Conservation (phyloP, 2,888 invertebrate genomes). For the Sesia apiformis region DNA sequence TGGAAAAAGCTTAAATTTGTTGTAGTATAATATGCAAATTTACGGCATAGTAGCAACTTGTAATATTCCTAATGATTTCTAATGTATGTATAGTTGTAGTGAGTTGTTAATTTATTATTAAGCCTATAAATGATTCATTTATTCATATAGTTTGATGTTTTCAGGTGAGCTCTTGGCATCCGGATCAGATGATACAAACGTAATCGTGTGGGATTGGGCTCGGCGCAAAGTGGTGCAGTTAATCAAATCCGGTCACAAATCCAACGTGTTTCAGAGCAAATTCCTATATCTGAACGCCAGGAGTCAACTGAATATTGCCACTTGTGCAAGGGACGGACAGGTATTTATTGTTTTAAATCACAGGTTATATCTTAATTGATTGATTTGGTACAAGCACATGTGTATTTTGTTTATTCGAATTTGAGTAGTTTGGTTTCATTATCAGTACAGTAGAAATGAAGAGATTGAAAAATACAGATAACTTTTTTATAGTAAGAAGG, state of each 20-base stretch:
- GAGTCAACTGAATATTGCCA: constrained; percentile 87
- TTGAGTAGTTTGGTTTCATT: no score
- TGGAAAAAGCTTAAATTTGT: no score
- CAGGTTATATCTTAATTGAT: background rate
- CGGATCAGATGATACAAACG: constrained; percentile 91
- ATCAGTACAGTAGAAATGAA: no score
- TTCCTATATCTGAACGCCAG: constrained; percentile 84
- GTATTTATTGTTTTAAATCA: constrained; percentile 44
- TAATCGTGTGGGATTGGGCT: constrained; percentile 95
- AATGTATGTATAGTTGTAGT: no score
- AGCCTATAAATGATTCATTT: no score
- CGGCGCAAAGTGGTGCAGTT: constrained; percentile 76
- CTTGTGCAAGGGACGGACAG: constrained; percentile 93
- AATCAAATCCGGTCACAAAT: constrained; percentile 87
- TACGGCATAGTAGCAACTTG: background rate
- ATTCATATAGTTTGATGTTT: constrained; percentile 12
- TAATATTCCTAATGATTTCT: no score
- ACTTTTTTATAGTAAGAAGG: no score
- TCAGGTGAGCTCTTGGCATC: constrained; percentile 84
- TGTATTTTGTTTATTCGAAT: no score
- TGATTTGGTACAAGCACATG: no score
- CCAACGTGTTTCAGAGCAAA: constrained; percentile 93
- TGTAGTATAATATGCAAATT: no score
- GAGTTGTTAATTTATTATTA: no score
- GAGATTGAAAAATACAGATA: no score